These are phyloP conservation scores for Chorisops tibialis DNA, from an alignment of 2,888 invertebrate species.

Conservation along the genomic window DNA sequence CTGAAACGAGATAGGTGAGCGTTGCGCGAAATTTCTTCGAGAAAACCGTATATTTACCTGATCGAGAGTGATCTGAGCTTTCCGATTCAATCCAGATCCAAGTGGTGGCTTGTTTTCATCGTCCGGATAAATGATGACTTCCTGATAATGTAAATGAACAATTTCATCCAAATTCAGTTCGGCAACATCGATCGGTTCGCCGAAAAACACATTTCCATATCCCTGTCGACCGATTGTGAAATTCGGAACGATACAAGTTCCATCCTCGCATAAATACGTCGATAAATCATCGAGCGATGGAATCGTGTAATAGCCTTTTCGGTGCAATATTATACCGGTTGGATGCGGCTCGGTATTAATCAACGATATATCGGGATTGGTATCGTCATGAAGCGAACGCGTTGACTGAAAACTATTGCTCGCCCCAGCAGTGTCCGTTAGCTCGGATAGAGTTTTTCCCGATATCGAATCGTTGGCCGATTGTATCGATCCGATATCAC, in stretches of 20 bases:
- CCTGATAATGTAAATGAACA: slow-evolving; percentile 89
- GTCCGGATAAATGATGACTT: slow-evolving; percentile 93
- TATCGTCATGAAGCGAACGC: slow-evolving; percentile 41
- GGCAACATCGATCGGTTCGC: slow-evolving; percentile 78
- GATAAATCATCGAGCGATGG: slow-evolving; percentile 80
- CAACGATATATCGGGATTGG: slow-evolving; percentile 34
- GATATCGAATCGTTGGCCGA: not conserved
- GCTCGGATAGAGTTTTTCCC: not conserved
- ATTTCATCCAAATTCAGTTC: slow-evolving; percentile 83
- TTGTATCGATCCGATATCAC: not conserved
- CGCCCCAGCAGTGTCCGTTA: not conserved
- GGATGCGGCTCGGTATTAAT: slow-evolving; percentile 57
- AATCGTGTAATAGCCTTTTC: slow-evolving; percentile 83
- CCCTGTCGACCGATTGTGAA: slow-evolving; percentile 85
- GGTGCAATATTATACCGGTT: slow-evolving; percentile 71
- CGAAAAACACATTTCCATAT: slow-evolving; percentile 87
- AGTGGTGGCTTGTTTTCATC: slow-evolving; percentile 81
- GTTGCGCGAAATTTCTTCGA: not conserved
- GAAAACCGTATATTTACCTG: slow-evolving; percentile 56
- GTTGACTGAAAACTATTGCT: slow-evolving; percentile 41
- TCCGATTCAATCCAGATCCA: slow-evolving; percentile 84
- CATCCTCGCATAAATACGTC: slow-evolving; percentile 66
- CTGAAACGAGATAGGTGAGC: slow-evolving; percentile 17
- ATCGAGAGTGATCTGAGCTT: slow-evolving; percentile 88
- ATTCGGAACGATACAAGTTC: slow-evolving; percentile 75